Percentiles rank a stretch among this genome's conserved stretches.
phyloP scores from a whole-genome alignment of 2,113 vertebrate genomes.

The Ctenodactylus gundi region DNA sequence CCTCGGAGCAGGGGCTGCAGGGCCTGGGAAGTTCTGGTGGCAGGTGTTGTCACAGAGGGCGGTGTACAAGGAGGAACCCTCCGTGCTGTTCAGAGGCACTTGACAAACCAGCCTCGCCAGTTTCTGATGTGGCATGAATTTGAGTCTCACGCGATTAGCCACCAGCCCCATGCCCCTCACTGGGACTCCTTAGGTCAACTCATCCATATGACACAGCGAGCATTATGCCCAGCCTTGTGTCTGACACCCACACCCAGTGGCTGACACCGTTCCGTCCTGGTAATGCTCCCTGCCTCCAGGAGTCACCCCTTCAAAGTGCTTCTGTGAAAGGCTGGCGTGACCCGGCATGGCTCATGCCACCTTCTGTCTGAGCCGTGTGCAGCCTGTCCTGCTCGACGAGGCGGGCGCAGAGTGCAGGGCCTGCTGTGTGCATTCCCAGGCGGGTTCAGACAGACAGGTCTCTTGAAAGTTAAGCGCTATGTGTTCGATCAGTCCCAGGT shows the following conservation, averaged over 20 bases:
- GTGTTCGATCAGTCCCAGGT: accelerated
- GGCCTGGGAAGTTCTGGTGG: too few relatives aligned
- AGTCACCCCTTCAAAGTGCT: accelerated
- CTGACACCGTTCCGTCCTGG: neutral
- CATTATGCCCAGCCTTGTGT: neutral
- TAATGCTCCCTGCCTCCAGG: neutral
- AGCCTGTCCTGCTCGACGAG: too few relatives aligned
- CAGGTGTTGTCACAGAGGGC: neutral
- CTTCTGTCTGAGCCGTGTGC: accelerated
- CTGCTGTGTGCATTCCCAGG: too few relatives aligned
- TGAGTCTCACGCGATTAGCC: accelerated
- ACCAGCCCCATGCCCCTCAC: accelerated
- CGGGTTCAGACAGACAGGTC: neutral
- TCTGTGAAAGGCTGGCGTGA: too few relatives aligned
- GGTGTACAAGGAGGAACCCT: neutral
- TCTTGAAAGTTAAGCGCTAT: neutral
- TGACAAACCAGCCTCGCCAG: neutral
- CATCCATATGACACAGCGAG: neutral
- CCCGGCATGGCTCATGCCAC: too few relatives aligned
- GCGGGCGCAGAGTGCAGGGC: too few relatives aligned
- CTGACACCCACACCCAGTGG: too few relatives aligned
- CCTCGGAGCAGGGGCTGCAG: neutral
- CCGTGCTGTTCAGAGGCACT: neutral
- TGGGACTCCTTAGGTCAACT: neutral
- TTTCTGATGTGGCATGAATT: neutral